These are phyloP conservation scores for Geococcyx californianus DNA, from an alignment of 2,113 vertebrate genomes.

Conservation along the genomic window DNA sequence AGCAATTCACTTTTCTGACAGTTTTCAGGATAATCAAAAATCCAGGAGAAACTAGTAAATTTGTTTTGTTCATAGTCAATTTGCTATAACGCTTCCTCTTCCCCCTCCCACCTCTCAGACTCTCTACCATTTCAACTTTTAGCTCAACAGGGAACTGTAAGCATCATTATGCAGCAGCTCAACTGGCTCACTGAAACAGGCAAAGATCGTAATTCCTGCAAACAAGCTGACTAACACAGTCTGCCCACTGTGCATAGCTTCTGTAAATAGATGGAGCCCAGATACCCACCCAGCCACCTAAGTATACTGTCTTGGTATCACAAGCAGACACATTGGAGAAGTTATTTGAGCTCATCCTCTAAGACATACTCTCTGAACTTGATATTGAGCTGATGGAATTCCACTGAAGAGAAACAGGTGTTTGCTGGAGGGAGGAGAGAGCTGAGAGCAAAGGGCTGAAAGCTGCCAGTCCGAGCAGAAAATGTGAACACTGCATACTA, in stretches of 20 bases:
- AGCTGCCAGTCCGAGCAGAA: neutral
- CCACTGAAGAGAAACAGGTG: neutral
- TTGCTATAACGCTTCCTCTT: constrained; percentile 41
- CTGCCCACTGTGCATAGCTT: neutral
- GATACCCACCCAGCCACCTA: neutral
- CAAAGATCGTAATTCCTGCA: constrained; percentile 28
- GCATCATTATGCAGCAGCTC: constrained; percentile 23
- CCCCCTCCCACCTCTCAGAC: neutral
- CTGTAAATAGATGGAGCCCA: neutral
- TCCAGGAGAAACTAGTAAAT: constrained; percentile 56
- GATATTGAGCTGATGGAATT: neutral
- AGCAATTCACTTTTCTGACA: constrained; percentile 55
- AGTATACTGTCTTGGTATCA: neutral
- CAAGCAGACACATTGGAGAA: neutral
- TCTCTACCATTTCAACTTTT: neutral
- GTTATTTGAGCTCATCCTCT: neutral
- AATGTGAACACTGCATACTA: neutral
- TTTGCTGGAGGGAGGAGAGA: neutral
- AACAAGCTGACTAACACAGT: neutral
- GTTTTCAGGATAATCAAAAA: constrained; percentile 67
- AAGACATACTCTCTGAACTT: neutral
- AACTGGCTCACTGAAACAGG: constrained; percentile 12
- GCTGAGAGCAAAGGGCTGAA: neutral
- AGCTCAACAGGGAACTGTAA: constrained; percentile 38
- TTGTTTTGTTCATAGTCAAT: constrained; percentile 64